Base-by-base conservation (phyloP, 2,888 invertebrate genomes). In the Spialia ferax region DNA sequence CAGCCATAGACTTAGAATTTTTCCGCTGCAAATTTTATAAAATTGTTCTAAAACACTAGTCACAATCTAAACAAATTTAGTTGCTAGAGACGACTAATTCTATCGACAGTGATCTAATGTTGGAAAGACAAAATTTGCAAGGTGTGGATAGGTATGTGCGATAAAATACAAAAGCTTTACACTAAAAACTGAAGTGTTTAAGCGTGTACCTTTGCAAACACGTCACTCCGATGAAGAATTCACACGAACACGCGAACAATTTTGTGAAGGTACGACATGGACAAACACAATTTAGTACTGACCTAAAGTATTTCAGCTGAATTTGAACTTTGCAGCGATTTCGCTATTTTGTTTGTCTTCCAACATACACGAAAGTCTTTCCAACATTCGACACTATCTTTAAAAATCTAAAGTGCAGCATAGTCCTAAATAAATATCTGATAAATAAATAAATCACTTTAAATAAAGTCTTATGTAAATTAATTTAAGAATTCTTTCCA, bases 41-140 rank as follows among this genome's bases (percentile, higher is more conserved):
- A n/a, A n/a, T n/a, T n/a, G n/a, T n/a, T n/a, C n/a, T n/a, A n/a
- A n/a, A n/a, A n/a, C n/a, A n/a, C n/a, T n/a, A n/a, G n/a, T n/a
- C n/a, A n/a, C 38, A 38, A 13, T 13, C 13, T 38, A n/a, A 8
- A 42, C 42, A 42, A 15, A 42, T 42, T 2, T 42, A 42, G 7
- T 8, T 1, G 15, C 42, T 42, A 42, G 42, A 15, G 1, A 42
- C n/a, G 2, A 42, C 11, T 32, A 32, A 1, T 48, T 50, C 18
- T 71, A 77, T 75, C 70, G 74, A 74, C 70, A 71, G 71, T 45
- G 55, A 85, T 87, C 82, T 85, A 83, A 87, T 89, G 90, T 91
- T 91, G 91, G 92, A 93, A 91, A 93, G 93, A 92, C 85, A 86
- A 79, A 80, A 78, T 77, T 84, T 82, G 84, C 84, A 82, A 78